A percentile compares a stretch with the other conserved stretches of the same genome.
phyloP scores from a whole-genome alignment of 2,888 invertebrate species.

The Athrips mouffetella region DNA sequence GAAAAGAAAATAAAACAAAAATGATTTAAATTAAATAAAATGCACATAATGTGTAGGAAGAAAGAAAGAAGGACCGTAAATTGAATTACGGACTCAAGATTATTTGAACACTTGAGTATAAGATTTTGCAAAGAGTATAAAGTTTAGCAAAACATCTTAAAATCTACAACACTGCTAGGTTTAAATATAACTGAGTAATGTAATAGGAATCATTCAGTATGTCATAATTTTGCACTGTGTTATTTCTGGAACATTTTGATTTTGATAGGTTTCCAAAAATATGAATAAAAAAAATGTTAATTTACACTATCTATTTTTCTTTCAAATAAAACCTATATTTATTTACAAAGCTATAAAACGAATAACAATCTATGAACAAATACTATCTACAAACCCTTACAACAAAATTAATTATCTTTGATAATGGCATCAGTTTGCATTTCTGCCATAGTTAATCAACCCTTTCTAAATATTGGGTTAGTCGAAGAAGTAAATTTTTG shows the following conservation, averaged over 20 bases:
- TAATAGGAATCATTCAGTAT: conserved; percentile 2
- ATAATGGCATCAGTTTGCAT: conserved; percentile 19
- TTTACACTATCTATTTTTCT: not conserved
- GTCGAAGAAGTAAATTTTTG: not conserved
- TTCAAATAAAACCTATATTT: conserved; percentile 30
- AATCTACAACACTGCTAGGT: conserved; percentile 4
- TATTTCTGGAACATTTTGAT: too few species aligned
- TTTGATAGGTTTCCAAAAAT: too few species aligned
- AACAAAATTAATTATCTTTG: conserved; percentile 17
- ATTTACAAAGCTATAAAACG: conserved; percentile 50
- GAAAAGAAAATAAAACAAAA: conserved; percentile 24
- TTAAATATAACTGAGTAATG: conserved; percentile 10
- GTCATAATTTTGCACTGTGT: conserved; percentile 16
- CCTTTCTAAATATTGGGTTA: too few species aligned
- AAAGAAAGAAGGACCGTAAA: conserved; percentile 36
- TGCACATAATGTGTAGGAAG: conserved; percentile 25
- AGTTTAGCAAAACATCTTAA: not conserved
- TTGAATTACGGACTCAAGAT: conserved; percentile 43
- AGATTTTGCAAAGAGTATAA: not conserved
- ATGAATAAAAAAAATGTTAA: too few species aligned
- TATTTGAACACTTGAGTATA: conserved; percentile 35
- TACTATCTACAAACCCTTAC: conserved; percentile 31
- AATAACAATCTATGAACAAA: conserved; percentile 35
- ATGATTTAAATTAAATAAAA: conserved; percentile 2
- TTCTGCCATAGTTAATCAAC: conserved; percentile 13